phyloP scores from a whole-genome alignment of 2,888 invertebrate species.

The Drosophila borborema region DNA sequence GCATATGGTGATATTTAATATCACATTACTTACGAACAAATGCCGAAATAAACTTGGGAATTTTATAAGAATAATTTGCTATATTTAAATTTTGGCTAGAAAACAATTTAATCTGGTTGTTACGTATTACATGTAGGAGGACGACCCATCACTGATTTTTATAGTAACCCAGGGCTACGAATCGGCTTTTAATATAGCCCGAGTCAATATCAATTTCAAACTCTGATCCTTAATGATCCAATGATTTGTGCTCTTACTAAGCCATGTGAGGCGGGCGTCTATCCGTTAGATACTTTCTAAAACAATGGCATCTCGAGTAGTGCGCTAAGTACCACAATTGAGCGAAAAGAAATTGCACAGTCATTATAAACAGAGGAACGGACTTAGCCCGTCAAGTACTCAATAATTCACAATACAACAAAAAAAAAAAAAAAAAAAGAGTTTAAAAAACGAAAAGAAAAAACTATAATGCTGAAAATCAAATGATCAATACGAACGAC shows the following conservation, averaged over 20 bases:
- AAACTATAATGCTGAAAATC: constrained; percentile 59
- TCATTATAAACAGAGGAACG: constrained; percentile 60
- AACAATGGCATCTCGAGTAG: constrained; percentile 72
- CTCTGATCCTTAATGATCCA: constrained; percentile 2
- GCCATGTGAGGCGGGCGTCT: constrained; percentile 5
- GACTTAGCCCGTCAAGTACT: constrained; percentile 65
- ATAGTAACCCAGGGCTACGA: not conserved
- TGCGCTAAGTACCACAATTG: constrained; percentile 67
- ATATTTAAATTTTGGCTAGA: no score
- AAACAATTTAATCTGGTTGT: no score
- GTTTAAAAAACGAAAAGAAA: constrained; percentile 13
- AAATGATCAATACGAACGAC: constrained; percentile 73
- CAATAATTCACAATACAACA: constrained; percentile 66
- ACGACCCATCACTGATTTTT: no score
- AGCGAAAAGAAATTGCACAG: constrained; percentile 66
- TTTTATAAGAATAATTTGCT: no score
- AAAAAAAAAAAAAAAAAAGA: constrained; percentile 24
- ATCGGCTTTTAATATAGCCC: not conserved
- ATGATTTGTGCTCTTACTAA: not conserved
- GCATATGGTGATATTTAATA: not conserved
- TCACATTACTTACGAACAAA: not conserved
- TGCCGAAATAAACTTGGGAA: not conserved
- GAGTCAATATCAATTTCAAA: not conserved
- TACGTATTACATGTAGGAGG: no score
- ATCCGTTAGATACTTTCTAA: constrained; percentile 67